A percentile compares a stretch with the other conserved stretches of the same genome.
phyloP scores from a whole-genome alignment of 2,888 invertebrate species.

The Tyria jacobaeae region DNA sequence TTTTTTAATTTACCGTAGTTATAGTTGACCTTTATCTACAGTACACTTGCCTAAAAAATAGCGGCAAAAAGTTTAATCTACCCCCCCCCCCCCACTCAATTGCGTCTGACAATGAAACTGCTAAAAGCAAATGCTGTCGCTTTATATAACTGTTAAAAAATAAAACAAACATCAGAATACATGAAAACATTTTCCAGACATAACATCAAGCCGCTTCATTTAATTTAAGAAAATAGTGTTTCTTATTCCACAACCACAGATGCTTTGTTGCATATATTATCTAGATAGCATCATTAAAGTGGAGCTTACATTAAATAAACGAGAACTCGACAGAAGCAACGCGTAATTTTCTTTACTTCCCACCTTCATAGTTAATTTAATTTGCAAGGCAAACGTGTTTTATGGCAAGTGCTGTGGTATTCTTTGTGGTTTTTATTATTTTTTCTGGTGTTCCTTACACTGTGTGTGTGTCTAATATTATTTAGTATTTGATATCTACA shows the following conservation, averaged over 20 bases:
- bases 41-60: no score
- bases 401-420: conserved; percentile 9
- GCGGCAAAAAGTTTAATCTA: no score
- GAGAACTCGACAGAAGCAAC: conserved; percentile 40
- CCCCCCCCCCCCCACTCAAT: no score
- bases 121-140: neutral
- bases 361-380: conserved; percentile 51
- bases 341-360: conserved; percentile 38
- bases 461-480: neutral
- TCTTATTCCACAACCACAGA: conserved; percentile 12
- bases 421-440: conserved; percentile 7
- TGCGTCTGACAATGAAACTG: neutral
- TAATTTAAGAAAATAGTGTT: conserved; percentile 34
- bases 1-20: no score
- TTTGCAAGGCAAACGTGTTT: conserved; percentile 30
- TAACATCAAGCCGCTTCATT: conserved; percentile 17
- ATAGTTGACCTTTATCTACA: no score
- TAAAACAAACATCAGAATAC: conserved; percentile 3
- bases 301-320: conserved; percentile 41
- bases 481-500: no score
- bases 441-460: neutral
- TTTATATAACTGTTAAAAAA: no score
- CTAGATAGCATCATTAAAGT: conserved; percentile 39
- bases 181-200: conserved; percentile 13
- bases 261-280: conserved; percentile 40